Percentiles rank a stretch among this genome's conserved stretches.
phyloP scores from a whole-genome alignment of 2,888 invertebrate genomes.

The Gastracanthus pulcherrimus region DNA sequence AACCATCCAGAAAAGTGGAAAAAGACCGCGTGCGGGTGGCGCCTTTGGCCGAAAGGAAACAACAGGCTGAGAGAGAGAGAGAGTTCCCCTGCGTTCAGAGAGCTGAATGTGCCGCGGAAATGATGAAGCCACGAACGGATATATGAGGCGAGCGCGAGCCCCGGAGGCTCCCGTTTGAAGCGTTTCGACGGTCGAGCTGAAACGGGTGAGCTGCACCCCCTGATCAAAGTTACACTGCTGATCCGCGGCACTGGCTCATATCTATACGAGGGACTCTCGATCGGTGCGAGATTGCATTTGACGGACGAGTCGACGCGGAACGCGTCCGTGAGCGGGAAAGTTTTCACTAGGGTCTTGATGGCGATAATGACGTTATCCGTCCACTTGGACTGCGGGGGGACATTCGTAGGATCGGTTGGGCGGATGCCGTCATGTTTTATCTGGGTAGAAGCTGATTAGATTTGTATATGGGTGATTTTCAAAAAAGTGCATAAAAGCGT shows the following conservation, averaged over 20 bases:
- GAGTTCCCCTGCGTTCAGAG: neutral
- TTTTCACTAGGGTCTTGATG: too few relatives aligned
- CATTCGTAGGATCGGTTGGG: too few relatives aligned
- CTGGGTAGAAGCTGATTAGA: too few relatives aligned
- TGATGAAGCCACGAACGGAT: constrained; percentile 74
- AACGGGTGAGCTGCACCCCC: constrained; percentile 66
- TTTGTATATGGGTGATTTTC: too few relatives aligned
- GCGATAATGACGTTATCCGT: neutral
- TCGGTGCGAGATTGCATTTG: neutral
- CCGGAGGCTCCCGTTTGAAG: constrained; percentile 5
- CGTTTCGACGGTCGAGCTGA: constrained; percentile 52
- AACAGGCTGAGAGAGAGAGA: neutral
- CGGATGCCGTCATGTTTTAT: too few relatives aligned
- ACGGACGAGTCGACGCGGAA: too few relatives aligned
- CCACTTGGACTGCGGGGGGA: neutral
- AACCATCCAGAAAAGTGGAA: neutral
- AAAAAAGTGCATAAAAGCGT: too few relatives aligned
- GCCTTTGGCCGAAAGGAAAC: too few relatives aligned
- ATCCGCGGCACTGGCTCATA: constrained; percentile 60
- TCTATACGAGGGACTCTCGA: neutral
- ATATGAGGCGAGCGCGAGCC: constrained; percentile 66
- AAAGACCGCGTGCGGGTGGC: neutral
- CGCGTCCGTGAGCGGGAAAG: neutral
- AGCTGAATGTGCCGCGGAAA: constrained; percentile 61
- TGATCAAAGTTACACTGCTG: constrained; percentile 72